Evolutionary conservation across 2,797 vertebrate species (phyloP).

Genomic region (Malurus splendens): DNA sequence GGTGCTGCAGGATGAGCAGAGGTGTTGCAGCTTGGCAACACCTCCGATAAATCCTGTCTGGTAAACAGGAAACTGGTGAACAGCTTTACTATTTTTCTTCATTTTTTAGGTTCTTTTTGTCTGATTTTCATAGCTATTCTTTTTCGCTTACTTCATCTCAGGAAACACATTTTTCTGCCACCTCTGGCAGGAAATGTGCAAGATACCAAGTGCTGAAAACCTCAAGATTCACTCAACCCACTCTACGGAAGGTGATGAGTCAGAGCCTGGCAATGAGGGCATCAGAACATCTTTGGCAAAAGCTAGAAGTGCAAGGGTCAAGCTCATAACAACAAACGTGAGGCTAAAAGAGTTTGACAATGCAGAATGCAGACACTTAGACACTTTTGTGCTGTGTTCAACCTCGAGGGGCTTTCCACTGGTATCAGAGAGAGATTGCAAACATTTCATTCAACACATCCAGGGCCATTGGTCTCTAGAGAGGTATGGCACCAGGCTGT

Average conservation of each 20-base stretch:
- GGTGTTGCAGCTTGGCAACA: background rate
- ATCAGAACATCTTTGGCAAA: background rate
- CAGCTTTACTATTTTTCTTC: background rate
- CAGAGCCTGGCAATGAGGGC: background rate
- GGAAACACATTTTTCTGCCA: constrained; percentile 50
- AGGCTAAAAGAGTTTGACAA: background rate
- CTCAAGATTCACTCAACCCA: background rate
- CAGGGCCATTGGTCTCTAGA: background rate
- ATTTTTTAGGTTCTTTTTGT: background rate
- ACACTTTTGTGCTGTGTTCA: background rate
- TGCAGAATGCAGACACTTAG: background rate
- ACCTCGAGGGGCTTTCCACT: background rate
- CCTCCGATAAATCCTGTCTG: background rate
- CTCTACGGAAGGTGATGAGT: background rate
- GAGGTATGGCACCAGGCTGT: background rate
- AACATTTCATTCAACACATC: background rate
- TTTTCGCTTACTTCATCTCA: constrained; percentile 16
- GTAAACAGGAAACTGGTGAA: constrained; percentile 50
- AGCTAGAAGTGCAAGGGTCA: background rate
- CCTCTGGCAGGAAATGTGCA: constrained; percentile 46
- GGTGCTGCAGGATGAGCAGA: background rate
- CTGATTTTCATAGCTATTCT: constrained; percentile 1
- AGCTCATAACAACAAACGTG: background rate
- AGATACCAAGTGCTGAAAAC: constrained; percentile 29
- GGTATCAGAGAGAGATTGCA: background rate